phyloP scores from a whole-genome alignment of 2,888 invertebrate species.

The Xestia c-nigrum region DNA sequence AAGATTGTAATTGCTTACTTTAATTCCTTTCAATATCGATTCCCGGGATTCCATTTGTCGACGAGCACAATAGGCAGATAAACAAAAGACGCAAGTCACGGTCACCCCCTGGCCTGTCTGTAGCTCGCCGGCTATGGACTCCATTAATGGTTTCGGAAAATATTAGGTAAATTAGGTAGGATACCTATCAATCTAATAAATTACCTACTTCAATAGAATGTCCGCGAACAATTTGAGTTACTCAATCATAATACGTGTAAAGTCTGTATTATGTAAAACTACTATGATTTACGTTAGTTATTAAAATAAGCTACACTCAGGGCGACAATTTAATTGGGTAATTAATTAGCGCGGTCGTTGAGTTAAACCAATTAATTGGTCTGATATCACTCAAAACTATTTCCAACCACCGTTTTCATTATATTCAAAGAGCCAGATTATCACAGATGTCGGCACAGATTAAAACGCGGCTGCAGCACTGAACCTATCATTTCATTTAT shows the following conservation, averaged over 20 bases:
- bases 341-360: slow-evolving; percentile 55
- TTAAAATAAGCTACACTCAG: slow-evolving; percentile 19
- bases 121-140: slow-evolving; percentile 2
- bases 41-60: slow-evolving; percentile 29
- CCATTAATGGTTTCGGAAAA: slow-evolving; percentile 8
- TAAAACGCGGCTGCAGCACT: slow-evolving; percentile 31
- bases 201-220: background rate
- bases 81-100: slow-evolving; percentile 47
- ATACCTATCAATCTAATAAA: background rate
- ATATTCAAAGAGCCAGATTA: slow-evolving; percentile 34
- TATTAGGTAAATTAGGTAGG: slow-evolving; percentile 1
- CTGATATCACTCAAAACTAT: slow-evolving; percentile 36
- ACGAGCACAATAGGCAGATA: slow-evolving; percentile 39
- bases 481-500: slow-evolving; percentile 20
- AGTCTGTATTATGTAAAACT: slow-evolving; percentile 5
- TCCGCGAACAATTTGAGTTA: background rate
- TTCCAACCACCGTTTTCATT: slow-evolving; percentile 44
- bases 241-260: slow-evolving; percentile 12
- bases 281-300: slow-evolving; percentile 26
- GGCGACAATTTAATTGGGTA: slow-evolving; percentile 39
- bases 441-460: slow-evolving; percentile 26
- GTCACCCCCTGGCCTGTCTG: slow-evolving; percentile 16
- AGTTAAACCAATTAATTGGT: slow-evolving; percentile 51
- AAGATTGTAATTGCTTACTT: slow-evolving; percentile 37
- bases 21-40: slow-evolving; percentile 45